A percentile compares a stretch with the other conserved stretches of the same genome.
These are phyloP conservation scores for Leucoraja ocellata DNA, from an alignment of 2,797 vertebrate species.

Conservation along the genomic window DNA sequence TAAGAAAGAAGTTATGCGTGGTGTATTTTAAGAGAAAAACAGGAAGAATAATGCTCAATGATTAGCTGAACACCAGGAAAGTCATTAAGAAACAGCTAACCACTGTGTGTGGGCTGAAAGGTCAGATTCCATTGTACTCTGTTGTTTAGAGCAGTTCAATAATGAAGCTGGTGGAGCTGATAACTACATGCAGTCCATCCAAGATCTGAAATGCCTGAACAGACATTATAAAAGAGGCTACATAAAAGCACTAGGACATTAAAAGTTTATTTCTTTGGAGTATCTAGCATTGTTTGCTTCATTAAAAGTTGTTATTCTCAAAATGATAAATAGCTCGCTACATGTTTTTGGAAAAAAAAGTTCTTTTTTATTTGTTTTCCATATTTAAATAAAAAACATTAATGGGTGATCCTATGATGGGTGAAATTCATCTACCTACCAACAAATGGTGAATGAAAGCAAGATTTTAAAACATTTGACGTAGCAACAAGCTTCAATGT, in stretches of 20 bases:
- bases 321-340: neutral
- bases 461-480: neutral
- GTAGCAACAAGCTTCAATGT: neutral
- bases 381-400: neutral
- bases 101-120: conserved; percentile 23
- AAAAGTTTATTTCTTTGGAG: neutral
- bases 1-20: neutral
- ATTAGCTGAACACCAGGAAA: conserved; percentile 16
- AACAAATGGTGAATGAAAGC: neutral
- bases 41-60: conserved; percentile 12
- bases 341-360: neutral
- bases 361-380: neutral
- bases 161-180: conserved; percentile 3
- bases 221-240: neutral
- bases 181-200: neutral
- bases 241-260: neutral
- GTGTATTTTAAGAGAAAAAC: conserved; percentile 5
- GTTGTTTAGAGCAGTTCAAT: neutral
- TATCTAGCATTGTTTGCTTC: neutral
- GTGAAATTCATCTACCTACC: neutral
- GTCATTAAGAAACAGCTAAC: conserved; percentile 23
- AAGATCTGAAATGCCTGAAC: conserved; percentile 1
- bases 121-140: conserved; percentile 23
- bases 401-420: neutral
- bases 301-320: neutral